These are phyloP conservation scores for Nycticorax nycticorax DNA, from an alignment of 2,113 vertebrate species.

Conservation along the genomic window DNA sequence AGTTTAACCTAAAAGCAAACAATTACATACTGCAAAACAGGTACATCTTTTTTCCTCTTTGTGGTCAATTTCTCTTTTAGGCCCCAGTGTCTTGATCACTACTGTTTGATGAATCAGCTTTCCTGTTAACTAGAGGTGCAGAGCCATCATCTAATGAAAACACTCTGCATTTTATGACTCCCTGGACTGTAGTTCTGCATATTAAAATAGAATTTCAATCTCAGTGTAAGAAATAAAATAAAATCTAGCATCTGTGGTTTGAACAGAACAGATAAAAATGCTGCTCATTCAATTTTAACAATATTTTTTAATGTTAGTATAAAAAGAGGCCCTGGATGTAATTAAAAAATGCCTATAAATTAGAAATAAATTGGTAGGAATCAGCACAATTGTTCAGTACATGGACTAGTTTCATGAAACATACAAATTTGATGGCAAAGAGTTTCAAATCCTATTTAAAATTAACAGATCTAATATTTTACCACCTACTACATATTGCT, in stretches of 20 bases:
- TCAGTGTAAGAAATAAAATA: slow-evolving; percentile 78
- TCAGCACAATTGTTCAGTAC: slow-evolving; percentile 31
- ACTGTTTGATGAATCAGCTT: slow-evolving; percentile 77
- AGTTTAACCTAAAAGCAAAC: slow-evolving; percentile 34
- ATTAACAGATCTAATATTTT: slow-evolving; percentile 1
- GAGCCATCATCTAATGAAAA: slow-evolving; percentile 79
- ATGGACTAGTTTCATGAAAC: slow-evolving; percentile 27
- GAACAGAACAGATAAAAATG: slow-evolving; percentile 71
- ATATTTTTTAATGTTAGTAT: slow-evolving; percentile 64
- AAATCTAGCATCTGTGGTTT: slow-evolving; percentile 79
- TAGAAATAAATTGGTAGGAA: slow-evolving; percentile 62
- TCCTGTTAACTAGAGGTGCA: slow-evolving; percentile 73
- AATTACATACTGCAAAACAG: slow-evolving; percentile 23
- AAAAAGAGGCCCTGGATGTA: slow-evolving; percentile 45
- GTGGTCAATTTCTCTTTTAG: slow-evolving; percentile 45
- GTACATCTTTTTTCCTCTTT: background rate
- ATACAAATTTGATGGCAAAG: background rate
- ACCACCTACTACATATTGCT: background rate
- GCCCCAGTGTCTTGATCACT: slow-evolving; percentile 43
- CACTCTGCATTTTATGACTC: slow-evolving; percentile 78
- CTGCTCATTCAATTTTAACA: slow-evolving; percentile 74
- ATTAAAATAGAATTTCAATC: slow-evolving; percentile 82
- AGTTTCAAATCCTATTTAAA: slow-evolving; percentile 25
- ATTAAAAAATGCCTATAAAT: slow-evolving; percentile 59
- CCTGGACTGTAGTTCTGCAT: slow-evolving; percentile 77